Percentiles rank a stretch among this genome's conserved stretches.
Evolutionary conservation across 2,113 vertebrate genomes (phyloP).

Genomic region (Otolemur garnettii): DNA sequence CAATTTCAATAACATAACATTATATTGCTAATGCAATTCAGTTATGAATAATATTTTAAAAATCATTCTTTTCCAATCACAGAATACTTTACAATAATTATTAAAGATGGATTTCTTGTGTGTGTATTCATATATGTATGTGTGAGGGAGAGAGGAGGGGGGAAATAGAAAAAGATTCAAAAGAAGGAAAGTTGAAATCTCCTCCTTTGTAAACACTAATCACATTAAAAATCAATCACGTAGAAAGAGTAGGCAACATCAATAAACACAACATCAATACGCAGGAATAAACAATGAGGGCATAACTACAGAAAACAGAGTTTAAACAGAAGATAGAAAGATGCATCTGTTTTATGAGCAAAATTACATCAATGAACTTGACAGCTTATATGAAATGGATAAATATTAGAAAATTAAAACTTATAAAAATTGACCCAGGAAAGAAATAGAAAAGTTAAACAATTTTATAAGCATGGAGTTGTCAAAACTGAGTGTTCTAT

Average conservation of each 20-base stretch:
- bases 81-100: neutral
- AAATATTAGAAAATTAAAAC: neutral
- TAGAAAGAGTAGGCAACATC: constrained; percentile 1
- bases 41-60: neutral
- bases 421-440: neutral
- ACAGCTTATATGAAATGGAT: neutral
- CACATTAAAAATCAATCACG: neutral
- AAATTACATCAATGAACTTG: neutral
- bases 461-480: neutral
- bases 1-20: neutral
- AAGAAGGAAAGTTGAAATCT: neutral
- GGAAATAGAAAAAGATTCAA: neutral
- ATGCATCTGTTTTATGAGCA: neutral
- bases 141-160: neutral
- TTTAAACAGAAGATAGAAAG: neutral
- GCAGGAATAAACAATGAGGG: constrained; percentile 20
- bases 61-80: constrained; percentile 3
- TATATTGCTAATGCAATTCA: neutral
- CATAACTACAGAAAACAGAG: neutral
- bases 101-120: neutral
- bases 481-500: neutral
- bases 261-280: neutral
- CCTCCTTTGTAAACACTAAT: neutral
- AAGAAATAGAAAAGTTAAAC: neutral
- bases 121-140: neutral